These are phyloP conservation scores for Calonectris borealis DNA, from an alignment of 2,113 vertebrate species.

Conservation along the genomic window DNA sequence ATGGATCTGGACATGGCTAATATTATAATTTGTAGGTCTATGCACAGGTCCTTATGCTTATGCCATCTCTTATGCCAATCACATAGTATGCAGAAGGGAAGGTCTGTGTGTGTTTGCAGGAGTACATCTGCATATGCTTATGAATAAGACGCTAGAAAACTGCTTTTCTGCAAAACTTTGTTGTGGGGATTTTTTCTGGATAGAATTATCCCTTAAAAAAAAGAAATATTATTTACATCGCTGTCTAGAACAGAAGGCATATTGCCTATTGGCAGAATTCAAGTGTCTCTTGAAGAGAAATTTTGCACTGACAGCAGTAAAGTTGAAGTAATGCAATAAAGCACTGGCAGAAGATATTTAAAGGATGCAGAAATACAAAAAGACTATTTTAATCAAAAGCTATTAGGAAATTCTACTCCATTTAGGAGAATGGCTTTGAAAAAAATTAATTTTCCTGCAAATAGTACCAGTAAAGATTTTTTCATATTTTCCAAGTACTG, in stretches of 20 bases:
- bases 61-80: background rate
- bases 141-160: background rate
- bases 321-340: constrained; percentile 14
- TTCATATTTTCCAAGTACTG: background rate
- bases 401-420: background rate
- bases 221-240: background rate
- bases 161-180: background rate
- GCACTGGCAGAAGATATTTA: background rate
- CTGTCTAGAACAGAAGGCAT: background rate
- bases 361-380: background rate
- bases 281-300: background rate
- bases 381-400: background rate
- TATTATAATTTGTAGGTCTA: background rate
- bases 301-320: background rate
- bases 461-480: background rate
- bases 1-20: background rate
- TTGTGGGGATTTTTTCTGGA: background rate
- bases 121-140: background rate
- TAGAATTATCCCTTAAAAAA: background rate
- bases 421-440: background rate
- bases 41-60: background rate
- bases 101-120: background rate
- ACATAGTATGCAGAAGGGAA: background rate
- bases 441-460: background rate
- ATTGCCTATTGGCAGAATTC: background rate